phyloP scores from a whole-genome alignment of 2,797 vertebrate species.

The Acomys russatus region DNA sequence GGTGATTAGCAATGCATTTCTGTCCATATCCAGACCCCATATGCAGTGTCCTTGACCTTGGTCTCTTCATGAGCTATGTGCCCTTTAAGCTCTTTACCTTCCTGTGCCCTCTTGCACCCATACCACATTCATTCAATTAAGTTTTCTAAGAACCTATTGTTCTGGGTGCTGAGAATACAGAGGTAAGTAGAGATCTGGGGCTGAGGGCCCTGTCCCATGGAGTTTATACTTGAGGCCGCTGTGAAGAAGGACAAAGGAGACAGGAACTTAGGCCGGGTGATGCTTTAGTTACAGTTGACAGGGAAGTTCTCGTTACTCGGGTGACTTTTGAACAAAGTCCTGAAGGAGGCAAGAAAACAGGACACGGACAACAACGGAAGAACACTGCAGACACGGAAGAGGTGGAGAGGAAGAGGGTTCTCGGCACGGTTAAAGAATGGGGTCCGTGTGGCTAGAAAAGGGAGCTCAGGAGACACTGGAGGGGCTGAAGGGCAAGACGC shows the following conservation, averaged over 20 bases:
- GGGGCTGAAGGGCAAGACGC: neutral
- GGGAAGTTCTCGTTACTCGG: neutral
- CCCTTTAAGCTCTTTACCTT: neutral
- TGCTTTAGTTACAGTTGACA: neutral
- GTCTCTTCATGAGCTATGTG: neutral
- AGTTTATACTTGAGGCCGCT: neutral
- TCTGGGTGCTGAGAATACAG: neutral
- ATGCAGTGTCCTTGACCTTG: neutral
- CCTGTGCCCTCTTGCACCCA: neutral
- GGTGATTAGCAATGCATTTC: neutral
- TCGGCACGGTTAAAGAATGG: neutral
- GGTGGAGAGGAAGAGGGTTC: neutral
- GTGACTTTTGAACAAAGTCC: constrained; percentile 37
- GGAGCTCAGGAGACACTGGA: neutral
- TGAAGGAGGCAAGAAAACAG: neutral
- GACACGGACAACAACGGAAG: neutral
- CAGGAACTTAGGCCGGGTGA: neutral
- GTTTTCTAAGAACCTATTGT: neutral
- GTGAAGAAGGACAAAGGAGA: constrained; percentile 2
- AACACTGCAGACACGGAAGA: neutral
- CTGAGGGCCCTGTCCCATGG: neutral
- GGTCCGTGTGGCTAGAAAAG: neutral
- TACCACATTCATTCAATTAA: neutral
- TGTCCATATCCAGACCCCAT: neutral
- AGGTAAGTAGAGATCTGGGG: neutral